Evolutionary conservation across 2,797 vertebrate species (phyloP), one percentile per base, ranked within the genome.

Genomic region (Tolypeutes matacus): DNA sequence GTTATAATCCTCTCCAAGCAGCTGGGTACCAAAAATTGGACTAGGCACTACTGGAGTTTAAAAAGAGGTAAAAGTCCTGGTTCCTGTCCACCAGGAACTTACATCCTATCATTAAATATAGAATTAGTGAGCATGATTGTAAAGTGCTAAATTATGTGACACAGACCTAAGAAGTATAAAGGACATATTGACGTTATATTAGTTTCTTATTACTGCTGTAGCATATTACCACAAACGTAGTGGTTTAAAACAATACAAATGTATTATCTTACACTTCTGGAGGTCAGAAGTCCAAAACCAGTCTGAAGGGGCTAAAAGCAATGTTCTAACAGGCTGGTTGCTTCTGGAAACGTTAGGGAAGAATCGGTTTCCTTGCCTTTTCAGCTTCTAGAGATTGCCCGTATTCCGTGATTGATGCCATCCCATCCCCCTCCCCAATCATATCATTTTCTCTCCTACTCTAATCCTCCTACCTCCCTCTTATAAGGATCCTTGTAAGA

Each of bases 1-100:
- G 49, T 60, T 73, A 89, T 60, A 69, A 94, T 46, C 64, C 9
- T 83, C 81, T 83, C 20, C 51, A 93, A 91, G 92, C 29, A 70
- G 7, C 51, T 75, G 25, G 77, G 34, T 89, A 78, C 27, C 49
- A 77, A 77, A 75, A 31, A 93, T 4, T 65, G 7, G 25, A 78
- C 18, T 62, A 93, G 42, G 31, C n/a, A 49, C 31, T n/a, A 12
- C 23, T 29, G 20, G 18, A 27, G n/a, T 15, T 67, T 36, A 77
- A 62, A 49, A 12, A 23, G 11, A 65, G 49, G 3, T 70, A 83
- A 73, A 76, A 85, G 21, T 89, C 51, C 25, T 89, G 2, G 21
- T 82, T 93, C 20, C 46, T 77, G 3, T 86, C 42, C 29, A 69
- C 51, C 65, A 80, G 67, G 18, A 92, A 65, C 51, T 92, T 73